Conservation (phyloP, 2,888 invertebrate genomes). For the Hyles lineata region DNA sequence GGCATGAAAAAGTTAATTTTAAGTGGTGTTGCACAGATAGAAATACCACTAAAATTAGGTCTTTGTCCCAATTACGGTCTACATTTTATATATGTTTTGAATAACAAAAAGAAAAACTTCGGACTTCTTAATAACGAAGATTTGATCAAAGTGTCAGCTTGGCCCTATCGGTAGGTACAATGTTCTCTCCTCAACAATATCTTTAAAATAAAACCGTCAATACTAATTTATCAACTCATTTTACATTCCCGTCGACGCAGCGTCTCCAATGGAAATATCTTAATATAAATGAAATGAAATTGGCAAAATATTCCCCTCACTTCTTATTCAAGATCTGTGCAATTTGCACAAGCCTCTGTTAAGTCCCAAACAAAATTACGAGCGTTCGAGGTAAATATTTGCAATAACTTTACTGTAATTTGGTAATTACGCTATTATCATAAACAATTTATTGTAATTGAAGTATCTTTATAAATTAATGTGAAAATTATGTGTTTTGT, state of each 20-base stretch:
- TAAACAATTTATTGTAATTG: not conserved
- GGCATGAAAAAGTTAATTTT: too few relatives aligned
- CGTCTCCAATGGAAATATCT: slow-evolving; percentile 32
- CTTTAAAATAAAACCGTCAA: not conserved
- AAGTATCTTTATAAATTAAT: not conserved
- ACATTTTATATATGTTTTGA: not conserved
- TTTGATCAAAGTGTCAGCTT: not conserved
- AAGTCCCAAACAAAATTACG: not conserved
- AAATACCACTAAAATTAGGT: too few relatives aligned
- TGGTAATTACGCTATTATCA: too few relatives aligned
- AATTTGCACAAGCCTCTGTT: not conserved
- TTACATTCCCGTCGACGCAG: slow-evolving; percentile 13
- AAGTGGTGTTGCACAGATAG: too few relatives aligned
- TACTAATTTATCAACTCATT: slow-evolving; percentile 23
- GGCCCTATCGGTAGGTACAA: not conserved
- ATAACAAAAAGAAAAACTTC: not conserved
- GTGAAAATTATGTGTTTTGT: not conserved
- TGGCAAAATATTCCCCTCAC: slow-evolving; percentile 8
- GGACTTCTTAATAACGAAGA: not conserved
- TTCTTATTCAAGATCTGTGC: not conserved
- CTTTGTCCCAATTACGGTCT: too few relatives aligned
- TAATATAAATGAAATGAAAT: slow-evolving; percentile 39
- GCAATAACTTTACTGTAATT: not conserved
- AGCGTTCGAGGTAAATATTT: not conserved
- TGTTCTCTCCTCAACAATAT: not conserved